These are phyloP conservation scores for Gasterosteus aculeatus DNA, from an alignment of 2,113 vertebrate genomes.

Conservation along the genomic window DNA sequence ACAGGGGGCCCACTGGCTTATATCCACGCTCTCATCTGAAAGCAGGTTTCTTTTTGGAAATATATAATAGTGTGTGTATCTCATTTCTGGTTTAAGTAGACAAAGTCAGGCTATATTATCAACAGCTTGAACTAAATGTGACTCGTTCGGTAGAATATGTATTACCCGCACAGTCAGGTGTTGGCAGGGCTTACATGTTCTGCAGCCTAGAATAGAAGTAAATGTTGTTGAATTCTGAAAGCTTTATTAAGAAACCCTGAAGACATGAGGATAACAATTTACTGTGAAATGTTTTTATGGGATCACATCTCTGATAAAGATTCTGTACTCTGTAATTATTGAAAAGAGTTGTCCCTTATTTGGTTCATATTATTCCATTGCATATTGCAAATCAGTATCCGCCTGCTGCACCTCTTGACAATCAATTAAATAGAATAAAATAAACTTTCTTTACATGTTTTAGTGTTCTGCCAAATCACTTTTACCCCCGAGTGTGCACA, in stretches of 20 bases:
- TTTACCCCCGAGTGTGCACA: not conserved
- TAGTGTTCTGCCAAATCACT: not conserved
- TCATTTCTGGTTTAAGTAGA: too few species aligned
- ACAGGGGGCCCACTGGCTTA: too few species aligned
- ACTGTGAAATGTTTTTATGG: not conserved
- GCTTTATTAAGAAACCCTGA: not conserved
- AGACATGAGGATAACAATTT: not conserved
- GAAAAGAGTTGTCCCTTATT: not conserved
- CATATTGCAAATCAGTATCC: not conserved
- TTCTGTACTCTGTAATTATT: not conserved
- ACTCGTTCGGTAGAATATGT: not conserved
- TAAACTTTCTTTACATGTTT: not conserved
- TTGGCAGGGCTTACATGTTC: not conserved
- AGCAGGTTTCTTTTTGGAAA: not conserved
- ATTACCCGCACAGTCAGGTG: not conserved
- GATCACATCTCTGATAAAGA: not conserved
- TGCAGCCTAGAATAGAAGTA: not conserved
- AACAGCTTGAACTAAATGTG: not conserved
- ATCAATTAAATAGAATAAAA: not conserved
- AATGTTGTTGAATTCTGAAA: not conserved
- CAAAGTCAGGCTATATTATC: not conserved
- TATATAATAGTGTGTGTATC: not conserved
- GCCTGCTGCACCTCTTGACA: not conserved
- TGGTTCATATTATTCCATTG: not conserved
- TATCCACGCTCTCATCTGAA: not conserved